A percentile compares a stretch with the other conserved stretches of the same genome.
phyloP scores from a whole-genome alignment of 2,113 vertebrate species.

The Sorex fumeus region DNA sequence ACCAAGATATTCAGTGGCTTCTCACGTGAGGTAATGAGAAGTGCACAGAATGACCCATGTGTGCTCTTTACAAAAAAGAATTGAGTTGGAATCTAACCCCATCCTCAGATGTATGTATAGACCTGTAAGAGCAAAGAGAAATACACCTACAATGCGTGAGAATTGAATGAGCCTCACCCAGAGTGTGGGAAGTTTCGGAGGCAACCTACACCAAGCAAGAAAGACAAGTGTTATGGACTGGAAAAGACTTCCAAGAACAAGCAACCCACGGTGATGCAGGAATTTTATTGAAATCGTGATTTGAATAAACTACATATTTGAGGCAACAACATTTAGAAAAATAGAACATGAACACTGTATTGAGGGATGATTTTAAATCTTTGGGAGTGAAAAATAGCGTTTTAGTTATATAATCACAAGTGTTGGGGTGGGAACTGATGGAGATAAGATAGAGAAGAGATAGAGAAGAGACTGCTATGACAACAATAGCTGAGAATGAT shows the following conservation, averaged over 20 bases:
- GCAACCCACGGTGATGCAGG: not conserved
- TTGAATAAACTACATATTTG: not conserved
- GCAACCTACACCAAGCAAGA: not conserved
- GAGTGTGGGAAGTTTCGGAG: not conserved
- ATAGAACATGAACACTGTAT: not conserved
- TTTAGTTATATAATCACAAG: not conserved
- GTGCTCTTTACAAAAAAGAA: not conserved
- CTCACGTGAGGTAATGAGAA: not conserved
- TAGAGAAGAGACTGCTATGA: no score
- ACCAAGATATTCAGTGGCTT: conserved; percentile 2
- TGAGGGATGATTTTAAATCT: not conserved
- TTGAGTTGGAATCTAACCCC: not conserved
- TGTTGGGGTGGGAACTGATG: no score
- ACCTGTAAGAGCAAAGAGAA: not conserved
- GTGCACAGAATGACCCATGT: not conserved
- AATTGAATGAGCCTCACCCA: not conserved
- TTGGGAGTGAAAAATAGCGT: not conserved
- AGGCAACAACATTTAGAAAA: not conserved
- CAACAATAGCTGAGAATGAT: no score
- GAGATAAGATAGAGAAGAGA: no score
- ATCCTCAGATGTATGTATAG: not conserved
- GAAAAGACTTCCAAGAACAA: not conserved
- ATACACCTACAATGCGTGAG: not conserved
- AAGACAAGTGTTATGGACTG: not conserved
- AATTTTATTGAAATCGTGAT: not conserved